These are phyloP conservation scores for Caenorhabditis brenneri DNA, from an alignment of 1,140 invertebrate species.

Conservation along the genomic window DNA sequence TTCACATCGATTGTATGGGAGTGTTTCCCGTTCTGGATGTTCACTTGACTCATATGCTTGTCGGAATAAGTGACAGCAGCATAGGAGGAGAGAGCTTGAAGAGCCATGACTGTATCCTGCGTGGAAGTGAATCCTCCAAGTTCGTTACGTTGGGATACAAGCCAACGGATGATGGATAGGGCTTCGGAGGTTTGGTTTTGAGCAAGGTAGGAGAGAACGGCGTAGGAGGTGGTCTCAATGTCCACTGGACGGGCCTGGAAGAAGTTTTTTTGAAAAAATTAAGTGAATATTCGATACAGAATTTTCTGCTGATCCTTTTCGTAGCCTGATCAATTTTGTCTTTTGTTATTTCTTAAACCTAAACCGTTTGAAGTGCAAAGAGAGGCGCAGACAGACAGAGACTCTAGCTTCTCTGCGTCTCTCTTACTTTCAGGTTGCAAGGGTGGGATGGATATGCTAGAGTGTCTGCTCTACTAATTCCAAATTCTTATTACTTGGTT, in stretches of 20 bases:
- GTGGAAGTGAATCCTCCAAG: conserved; percentile 84
- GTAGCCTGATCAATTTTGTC: no score
- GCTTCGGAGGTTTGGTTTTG: conserved; percentile 77
- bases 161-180: conserved; percentile 82
- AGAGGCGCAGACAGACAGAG: no score
- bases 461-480: no score
- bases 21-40: conserved; percentile 60
- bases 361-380: no score
- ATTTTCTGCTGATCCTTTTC: no score
- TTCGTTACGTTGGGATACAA: conserved; percentile 81
- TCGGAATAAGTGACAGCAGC: conserved; percentile 46
- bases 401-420: no score
- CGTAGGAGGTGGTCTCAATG: conserved; percentile 85
- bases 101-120: conserved; percentile 75
- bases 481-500: no score
- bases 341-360: no score
- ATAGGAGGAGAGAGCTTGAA: conserved; percentile 73
- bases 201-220: conserved; percentile 74
- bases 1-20: conserved; percentile 64
- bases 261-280: no score
- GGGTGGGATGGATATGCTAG: no score
- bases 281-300: no score
- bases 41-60: conserved; percentile 49
- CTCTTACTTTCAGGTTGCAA: no score
- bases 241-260: conserved; percentile 78